Percentiles rank a stretch among this genome's conserved stretches.
These are phyloP conservation scores for Copsychus sechellarum DNA, from an alignment of 2,113 vertebrate species.

Conservation along the genomic window DNA sequence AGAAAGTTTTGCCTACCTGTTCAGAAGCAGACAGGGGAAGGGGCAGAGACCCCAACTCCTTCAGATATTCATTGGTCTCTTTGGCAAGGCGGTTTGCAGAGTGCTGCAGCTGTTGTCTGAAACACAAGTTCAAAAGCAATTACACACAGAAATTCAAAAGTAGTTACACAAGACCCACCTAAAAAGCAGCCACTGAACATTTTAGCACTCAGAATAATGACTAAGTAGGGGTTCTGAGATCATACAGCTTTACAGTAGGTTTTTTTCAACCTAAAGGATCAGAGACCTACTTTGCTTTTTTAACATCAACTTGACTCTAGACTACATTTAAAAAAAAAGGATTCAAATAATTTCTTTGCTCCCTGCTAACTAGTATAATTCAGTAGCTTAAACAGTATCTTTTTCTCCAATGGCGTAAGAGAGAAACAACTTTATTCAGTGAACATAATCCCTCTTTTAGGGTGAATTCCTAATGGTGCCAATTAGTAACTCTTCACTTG, in stretches of 20 bases:
- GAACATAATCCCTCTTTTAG: not conserved
- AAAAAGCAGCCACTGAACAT: not conserved
- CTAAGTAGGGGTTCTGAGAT: not conserved
- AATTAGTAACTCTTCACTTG: not conserved
- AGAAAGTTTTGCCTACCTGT: conserved; percentile 75
- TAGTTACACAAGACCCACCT: not conserved
- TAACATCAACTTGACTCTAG: not conserved
- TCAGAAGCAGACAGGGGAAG: conserved; percentile 84
- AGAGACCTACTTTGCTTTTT: not conserved
- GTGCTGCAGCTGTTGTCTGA: conserved; percentile 91
- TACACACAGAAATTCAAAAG: not conserved
- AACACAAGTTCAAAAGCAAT: not conserved
- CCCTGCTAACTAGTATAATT: not conserved
- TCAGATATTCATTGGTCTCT: conserved; percentile 93
- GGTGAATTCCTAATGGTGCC: not conserved
- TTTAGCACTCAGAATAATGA: not conserved
- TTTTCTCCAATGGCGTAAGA: not conserved
- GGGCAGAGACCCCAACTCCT: conserved; percentile 86
- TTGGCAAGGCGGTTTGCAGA: conserved; percentile 92
- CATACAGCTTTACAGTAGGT: not conserved
- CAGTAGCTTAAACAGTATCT: not conserved
- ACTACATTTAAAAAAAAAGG: not conserved
- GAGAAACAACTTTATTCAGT: not conserved
- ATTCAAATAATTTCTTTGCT: not conserved
- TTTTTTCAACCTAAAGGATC: not conserved